Evolutionary conservation across 2,113 vertebrate genomes (phyloP).

Genomic region (Megaceryle maxima): DNA sequence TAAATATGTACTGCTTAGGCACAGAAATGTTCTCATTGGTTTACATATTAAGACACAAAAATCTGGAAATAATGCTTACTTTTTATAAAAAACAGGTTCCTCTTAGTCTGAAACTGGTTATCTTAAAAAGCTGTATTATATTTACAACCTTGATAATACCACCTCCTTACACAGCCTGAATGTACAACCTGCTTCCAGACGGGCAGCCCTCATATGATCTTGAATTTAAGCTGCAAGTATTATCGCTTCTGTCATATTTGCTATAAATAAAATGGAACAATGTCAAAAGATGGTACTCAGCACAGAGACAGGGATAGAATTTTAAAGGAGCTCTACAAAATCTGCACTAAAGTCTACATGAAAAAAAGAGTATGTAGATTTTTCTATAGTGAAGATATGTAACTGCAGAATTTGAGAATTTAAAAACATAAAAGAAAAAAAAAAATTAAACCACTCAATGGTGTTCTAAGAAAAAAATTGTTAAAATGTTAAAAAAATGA

Average conservation of each 20-base stretch:
- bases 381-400: not conserved
- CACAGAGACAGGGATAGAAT: not conserved
- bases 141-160: slow-evolving; percentile 12
- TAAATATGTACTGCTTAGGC: not conserved
- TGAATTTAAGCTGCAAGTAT: slow-evolving; percentile 38
- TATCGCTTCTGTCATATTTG: slow-evolving; percentile 46
- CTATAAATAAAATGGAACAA: slow-evolving; percentile 63
- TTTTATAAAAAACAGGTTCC: not conserved
- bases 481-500: not conserved
- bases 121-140: not conserved
- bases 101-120: not conserved
- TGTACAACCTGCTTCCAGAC: slow-evolving; percentile 29
- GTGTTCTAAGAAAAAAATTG: not conserved
- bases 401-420: not conserved
- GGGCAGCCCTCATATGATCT: slow-evolving; percentile 17
- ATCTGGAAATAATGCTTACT: not conserved
- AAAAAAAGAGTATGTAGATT: not conserved
- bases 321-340: slow-evolving; percentile 16
- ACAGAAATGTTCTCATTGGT: not conserved
- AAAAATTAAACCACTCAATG: rapidly evolving
- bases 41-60: not conserved
- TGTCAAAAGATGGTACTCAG: slow-evolving; percentile 41
- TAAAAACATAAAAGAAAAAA: not conserved
- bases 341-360: not conserved
- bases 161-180: slow-evolving; percentile 18